Evolutionary conservation across 92 coral and sea anemone genomes (phyloP), one percentile per base, ranked within the genome.

Genomic region (Siderastrea radians): DNA sequence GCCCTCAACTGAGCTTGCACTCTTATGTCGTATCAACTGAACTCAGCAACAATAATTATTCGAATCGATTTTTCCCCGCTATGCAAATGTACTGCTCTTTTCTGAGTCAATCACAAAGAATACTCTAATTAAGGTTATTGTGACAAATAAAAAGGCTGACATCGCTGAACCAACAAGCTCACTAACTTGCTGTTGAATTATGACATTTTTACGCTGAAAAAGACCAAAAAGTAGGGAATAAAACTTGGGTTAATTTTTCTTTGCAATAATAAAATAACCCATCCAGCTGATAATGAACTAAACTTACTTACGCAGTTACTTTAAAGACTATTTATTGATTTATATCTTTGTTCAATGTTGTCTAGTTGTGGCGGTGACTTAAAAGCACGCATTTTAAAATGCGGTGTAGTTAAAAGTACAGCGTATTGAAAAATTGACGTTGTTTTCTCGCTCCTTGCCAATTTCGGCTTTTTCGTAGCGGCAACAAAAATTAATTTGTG

Each of bases 11-110:
- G 2, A 7, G 12, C 61, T 14, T 14, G 44, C 4, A 5, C 44
- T 43, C 49, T 69, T 11, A 26, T 16, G 74, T 73, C 58, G 8
- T 16, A 3, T 16, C 46, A 61, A 48, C 3, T 61, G 67, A 47
- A 16, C 82, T 38, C 16, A 47, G 13, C 1, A 78, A 12, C n/a
- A 62, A 12, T 47, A 16, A 1, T 14, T 7, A 14, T 15, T 49
- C 11, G 43, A n/a, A 62, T 49, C 9, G 67, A 78, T 62, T 49
- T 48, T 67, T 15, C 46, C 49, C 2, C 54, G 59, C 57, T 78
- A 78, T 78, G 82, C 82, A 78, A 78, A 78, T 78, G 57, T 14
- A 2, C 3, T 14, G 6, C 54, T 12, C 38, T 66, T 78, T n/a
- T 19, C 11, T 26, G 38, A 26, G 2, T 51, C 43, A 50, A 38